Conservation (phyloP, 2,888 invertebrate species). For the Onchidella celtica region DNA sequence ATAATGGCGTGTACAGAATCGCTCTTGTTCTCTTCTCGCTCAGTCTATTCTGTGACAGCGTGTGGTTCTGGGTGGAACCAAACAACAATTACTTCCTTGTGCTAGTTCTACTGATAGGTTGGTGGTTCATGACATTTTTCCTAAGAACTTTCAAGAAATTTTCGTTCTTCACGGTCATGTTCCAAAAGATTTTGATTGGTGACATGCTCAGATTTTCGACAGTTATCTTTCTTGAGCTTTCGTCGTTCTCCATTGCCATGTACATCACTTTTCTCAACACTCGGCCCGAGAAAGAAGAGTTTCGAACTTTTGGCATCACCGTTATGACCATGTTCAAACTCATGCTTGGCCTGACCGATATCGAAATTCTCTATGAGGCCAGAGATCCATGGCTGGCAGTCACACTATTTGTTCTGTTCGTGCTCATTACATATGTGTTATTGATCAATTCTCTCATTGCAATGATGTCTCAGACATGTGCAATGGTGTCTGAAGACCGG, state of each 20-base stretch:
- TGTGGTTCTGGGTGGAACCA: constrained; percentile 17
- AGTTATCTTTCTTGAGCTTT: constrained; percentile 60
- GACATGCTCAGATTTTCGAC: constrained; percentile 56
- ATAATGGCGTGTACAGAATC: constrained; percentile 60
- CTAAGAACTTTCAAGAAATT: constrained; percentile 63
- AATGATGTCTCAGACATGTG: constrained; percentile 72
- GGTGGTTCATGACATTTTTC: constrained; percentile 69
- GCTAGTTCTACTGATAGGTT: constrained; percentile 63
- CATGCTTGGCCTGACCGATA: constrained; percentile 66
- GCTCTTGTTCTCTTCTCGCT: constrained; percentile 59
- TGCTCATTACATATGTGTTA: constrained; percentile 64
- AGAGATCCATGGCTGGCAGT: constrained; percentile 63
- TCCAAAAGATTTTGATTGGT: constrained; percentile 63
- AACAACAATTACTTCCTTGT: constrained; percentile 59
- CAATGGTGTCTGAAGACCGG: constrained; percentile 60
- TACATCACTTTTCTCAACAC: constrained; percentile 63
- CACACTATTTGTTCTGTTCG: constrained; percentile 62
- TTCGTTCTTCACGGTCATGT: constrained; percentile 70
- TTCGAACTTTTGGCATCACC: constrained; percentile 57
- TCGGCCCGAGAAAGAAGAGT: constrained; percentile 48
- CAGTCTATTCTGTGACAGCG: constrained; percentile 57
- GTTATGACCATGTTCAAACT: constrained; percentile 66
- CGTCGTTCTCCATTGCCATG: constrained; percentile 66
- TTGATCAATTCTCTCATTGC: constrained; percentile 71
- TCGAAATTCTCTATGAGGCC: constrained; percentile 57